Evolutionary conservation across 2,113 vertebrate species (phyloP).

Genomic region (Lipotes vexillifer): DNA sequence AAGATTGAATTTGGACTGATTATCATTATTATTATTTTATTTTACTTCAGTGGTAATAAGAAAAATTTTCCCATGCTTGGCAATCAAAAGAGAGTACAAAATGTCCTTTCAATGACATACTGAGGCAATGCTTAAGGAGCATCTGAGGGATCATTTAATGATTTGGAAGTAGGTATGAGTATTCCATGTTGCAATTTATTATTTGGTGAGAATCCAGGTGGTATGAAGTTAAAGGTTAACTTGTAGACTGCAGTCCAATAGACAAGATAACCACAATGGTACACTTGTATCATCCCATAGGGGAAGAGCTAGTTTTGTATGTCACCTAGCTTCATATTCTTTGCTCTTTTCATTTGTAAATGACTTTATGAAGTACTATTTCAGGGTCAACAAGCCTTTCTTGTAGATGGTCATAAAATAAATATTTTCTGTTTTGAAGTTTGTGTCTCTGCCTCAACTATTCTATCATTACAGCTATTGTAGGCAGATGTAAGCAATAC

Average conservation of each 20-base stretch:
- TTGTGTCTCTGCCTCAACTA: background rate
- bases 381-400: background rate
- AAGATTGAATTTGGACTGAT: constrained; percentile 33
- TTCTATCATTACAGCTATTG: background rate
- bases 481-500: background rate
- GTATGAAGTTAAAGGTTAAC: background rate
- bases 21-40: background rate
- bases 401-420: background rate
- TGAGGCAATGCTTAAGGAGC: background rate
- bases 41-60: background rate
- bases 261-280: background rate
- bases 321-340: background rate
- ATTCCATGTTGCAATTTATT: background rate
- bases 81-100: background rate
- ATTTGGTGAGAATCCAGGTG: background rate
- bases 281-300: background rate
- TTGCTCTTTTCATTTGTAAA: background rate
- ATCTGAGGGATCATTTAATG: background rate
- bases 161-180: background rate
- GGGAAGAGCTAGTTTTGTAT: background rate
- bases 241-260: background rate
- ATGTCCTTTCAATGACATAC: background rate
- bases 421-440: background rate
- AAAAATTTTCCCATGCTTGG: background rate
- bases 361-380: background rate